Evolutionary conservation across 2,888 invertebrate genomes (phyloP), one percentile per base, ranked within the genome.

Genomic region (Scaptomyza tumidula): DNA sequence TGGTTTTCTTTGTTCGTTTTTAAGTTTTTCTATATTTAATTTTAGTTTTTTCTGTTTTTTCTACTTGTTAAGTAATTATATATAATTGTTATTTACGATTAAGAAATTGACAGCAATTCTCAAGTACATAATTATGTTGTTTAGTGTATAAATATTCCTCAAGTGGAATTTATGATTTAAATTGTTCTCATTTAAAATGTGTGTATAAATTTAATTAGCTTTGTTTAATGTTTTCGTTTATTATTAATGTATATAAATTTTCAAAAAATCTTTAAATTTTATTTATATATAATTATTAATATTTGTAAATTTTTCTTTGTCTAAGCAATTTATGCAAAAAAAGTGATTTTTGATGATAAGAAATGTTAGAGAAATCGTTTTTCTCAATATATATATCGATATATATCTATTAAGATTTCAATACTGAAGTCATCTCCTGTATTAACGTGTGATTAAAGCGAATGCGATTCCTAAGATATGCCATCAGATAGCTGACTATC

Each of bases 51-150:
- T 29, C 37, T 44, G 43, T 53, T 44, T 16, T 61, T 19, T 24
- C 57, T 65, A 65, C 56, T 43, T 65, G 43, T 44, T 57, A 68
- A 11, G 45, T 33, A 62, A 75, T 67, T 53, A 31, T 33, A 31
- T 33, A 37, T 75, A 75, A 68, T 75, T 61, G 56, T 59, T 73
- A 63, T 59, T 74, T 71, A 83, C 44, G 59, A 53, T 79, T 79
- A 71, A 75, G 76, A 79, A 79, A 79, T 79, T 79, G 79, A 79
- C 79, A 71, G 61, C 71, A 79, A 79, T 77, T 68, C 63, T 77
- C 75, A 62, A 70, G 39, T 71, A 62, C 52, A n/a, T 35, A n/a
- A 6, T 37, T n/a, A 37, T 37, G 37, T 14, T 39, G 7, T 39
- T 66, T 14, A 19, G 49, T 53, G 14, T 59, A 77, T 76, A 66